Percentiles rank a stretch among this genome's conserved stretches.
Evolutionary conservation across 1,140 invertebrate species (phyloP).

Genomic region (Hycleus cichorii): DNA sequence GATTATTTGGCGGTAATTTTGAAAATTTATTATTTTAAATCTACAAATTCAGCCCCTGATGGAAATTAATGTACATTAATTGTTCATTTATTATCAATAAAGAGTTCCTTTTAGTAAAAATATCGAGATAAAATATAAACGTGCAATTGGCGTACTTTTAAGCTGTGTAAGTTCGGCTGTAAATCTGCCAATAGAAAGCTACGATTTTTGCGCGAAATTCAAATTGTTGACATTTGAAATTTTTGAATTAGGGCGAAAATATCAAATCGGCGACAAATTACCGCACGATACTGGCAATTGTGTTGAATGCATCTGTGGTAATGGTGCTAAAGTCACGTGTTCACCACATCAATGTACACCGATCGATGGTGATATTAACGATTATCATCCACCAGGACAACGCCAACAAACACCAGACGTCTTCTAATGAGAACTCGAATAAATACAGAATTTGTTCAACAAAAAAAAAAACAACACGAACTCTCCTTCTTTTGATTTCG

Average conservation of each 20-base stretch:
- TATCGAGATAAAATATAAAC: neutral
- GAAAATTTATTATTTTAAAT: too few species aligned
- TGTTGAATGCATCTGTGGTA: slow-evolving; percentile 58
- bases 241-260: slow-evolving; percentile 49
- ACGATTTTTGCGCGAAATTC: too few species aligned
- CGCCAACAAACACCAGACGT: slow-evolving; percentile 30
- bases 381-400: slow-evolving; percentile 36
- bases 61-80: neutral
- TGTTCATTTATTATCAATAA: neutral
- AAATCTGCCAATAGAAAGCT: neutral
- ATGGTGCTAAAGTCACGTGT: slow-evolving; percentile 57
- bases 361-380: slow-evolving; percentile 35
- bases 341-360: slow-evolving; percentile 46
- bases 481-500: too few species aligned
- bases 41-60: too few species aligned
- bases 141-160: neutral
- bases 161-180: neutral
- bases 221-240: neutral
- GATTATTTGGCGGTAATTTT: too few species aligned
- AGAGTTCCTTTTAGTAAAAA: neutral
- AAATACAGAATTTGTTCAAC: too few species aligned
- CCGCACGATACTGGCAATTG: slow-evolving; percentile 63
- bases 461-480: too few species aligned
- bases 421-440: slow-evolving; percentile 24
- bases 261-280: slow-evolving; percentile 54